These are phyloP conservation scores for Apodemus agrarius DNA, from an alignment of 2,797 vertebrate species.

Conservation along the genomic window DNA sequence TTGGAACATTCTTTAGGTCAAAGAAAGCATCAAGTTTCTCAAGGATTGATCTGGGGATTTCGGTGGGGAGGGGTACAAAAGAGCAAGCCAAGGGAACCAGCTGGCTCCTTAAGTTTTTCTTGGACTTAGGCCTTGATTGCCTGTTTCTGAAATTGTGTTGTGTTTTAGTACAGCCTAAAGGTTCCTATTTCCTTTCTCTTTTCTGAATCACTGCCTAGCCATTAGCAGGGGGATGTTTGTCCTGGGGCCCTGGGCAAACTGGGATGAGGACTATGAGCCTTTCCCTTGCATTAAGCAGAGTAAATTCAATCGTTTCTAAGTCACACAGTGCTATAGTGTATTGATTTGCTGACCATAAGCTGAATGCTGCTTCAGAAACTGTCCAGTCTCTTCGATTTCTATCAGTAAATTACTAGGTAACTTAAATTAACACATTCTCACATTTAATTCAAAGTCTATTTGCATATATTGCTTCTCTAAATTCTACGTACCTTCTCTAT, in stretches of 20 bases:
- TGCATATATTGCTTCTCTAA: neutral
- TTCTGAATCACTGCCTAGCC: conserved; percentile 12
- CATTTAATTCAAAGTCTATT: conserved; percentile 46
- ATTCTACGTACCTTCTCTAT: neutral
- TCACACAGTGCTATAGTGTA: neutral
- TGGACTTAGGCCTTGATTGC: neutral
- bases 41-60: neutral
- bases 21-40: neutral
- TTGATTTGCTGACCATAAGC: conserved; percentile 58
- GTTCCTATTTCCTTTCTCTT: conserved; percentile 33
- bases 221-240: conserved; percentile 36
- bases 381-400: conserved; percentile 20
- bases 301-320: conserved; percentile 55
- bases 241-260: neutral
- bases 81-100: neutral
- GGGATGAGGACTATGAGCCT: neutral
- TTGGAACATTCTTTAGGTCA: neutral
- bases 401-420: conserved; percentile 26
- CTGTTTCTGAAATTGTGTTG: conserved; percentile 26
- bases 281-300: conserved; percentile 39
- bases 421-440: conserved; percentile 52
- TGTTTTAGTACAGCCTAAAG: conserved; percentile 28
- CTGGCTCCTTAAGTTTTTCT: neutral
- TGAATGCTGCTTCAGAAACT: conserved; percentile 43
- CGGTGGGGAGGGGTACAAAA: neutral